Evolutionary conservation across 2,113 vertebrate genomes (phyloP).

Genomic region (Prolemur simus): DNA sequence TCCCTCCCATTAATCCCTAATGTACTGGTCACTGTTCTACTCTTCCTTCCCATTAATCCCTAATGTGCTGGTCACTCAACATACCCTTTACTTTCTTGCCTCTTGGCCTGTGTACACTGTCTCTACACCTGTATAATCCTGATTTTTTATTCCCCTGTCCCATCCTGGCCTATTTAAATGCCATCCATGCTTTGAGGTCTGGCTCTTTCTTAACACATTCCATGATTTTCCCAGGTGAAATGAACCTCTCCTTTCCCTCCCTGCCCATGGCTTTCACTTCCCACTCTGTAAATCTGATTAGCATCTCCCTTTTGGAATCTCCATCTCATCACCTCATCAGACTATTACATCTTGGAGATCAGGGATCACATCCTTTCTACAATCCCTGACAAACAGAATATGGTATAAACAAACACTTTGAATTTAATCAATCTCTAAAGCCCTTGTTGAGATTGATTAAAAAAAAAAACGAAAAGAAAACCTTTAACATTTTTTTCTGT

Average conservation of each 20-base stretch:
- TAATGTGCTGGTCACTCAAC: not conserved
- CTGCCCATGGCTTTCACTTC: not conserved
- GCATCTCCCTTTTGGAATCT: not conserved
- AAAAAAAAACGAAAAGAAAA: not conserved
- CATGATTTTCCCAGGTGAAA: not conserved
- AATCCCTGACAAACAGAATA: not conserved
- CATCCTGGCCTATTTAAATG: not conserved
- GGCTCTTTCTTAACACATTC: not conserved
- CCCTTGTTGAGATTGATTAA: not conserved
- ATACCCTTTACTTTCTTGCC: not conserved
- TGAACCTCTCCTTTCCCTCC: not conserved
- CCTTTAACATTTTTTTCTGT: not conserved
- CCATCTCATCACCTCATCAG: not conserved
- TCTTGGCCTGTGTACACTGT: not conserved
- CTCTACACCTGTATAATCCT: not conserved
- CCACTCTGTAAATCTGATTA: not conserved
- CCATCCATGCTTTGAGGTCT: not conserved
- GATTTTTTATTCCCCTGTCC: not conserved
- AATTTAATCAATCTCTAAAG: conserved; percentile 11
- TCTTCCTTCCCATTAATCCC: not conserved
- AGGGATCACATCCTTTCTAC: not conserved
- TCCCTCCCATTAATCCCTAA: not conserved
- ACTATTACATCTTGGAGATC: not conserved
- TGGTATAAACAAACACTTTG: not conserved
- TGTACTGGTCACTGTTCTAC: not conserved